Conservation (phyloP, 2,797 vertebrate species). For the Acomys russatus region DNA sequence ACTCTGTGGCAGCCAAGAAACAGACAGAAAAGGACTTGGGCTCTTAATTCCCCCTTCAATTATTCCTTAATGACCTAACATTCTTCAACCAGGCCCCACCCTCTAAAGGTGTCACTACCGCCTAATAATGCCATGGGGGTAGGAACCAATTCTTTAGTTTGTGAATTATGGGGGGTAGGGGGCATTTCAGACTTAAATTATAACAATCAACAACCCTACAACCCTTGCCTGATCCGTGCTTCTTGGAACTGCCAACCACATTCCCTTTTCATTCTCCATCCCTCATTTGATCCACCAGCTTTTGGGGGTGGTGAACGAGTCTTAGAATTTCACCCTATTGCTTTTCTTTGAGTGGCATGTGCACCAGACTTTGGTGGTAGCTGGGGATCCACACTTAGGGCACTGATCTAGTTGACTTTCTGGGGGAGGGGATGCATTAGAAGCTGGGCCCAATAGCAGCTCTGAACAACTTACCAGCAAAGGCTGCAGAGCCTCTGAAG, state of each 20-base stretch:
- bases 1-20: background rate
- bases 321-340: conserved; percentile 21
- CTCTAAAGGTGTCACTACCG: background rate
- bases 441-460: background rate
- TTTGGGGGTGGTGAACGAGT: background rate
- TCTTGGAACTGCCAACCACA: background rate
- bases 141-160: background rate
- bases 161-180: background rate
- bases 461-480: conserved; percentile 28
- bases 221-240: background rate
- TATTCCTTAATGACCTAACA: background rate
- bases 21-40: background rate
- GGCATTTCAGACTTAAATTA: background rate
- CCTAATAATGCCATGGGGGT: background rate
- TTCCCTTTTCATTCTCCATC: background rate
- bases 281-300: background rate
- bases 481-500: background rate
- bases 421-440: background rate
- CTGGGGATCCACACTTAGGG: background rate
- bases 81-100: background rate
- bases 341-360: conserved; percentile 5
- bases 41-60: background rate
- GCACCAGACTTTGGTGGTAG: background rate
- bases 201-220: background rate
- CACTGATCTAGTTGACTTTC: conserved; percentile 19